Conservation (phyloP, 2,888 invertebrate genomes). For the Neoaliturus tenellus region DNA sequence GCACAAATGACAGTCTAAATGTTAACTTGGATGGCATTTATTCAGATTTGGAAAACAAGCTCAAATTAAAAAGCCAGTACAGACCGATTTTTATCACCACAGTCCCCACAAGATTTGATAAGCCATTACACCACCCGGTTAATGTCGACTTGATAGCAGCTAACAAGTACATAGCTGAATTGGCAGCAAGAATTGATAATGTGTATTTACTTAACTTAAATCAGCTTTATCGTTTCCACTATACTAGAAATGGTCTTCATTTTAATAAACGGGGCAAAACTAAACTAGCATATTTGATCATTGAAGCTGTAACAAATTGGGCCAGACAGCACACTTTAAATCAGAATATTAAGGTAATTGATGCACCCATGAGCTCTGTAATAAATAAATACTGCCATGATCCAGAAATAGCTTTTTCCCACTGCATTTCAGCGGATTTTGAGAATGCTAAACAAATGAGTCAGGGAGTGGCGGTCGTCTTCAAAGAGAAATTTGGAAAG, state of each 20-base stretch:
- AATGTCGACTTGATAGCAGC: background rate
- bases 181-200: background rate
- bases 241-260: background rate
- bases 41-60: background rate
- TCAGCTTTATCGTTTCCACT: background rate
- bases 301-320: background rate
- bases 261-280: slow-evolving; percentile 4
- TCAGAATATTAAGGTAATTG: too few relatives aligned
- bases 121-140: background rate
- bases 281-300: background rate
- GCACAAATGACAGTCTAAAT: background rate
- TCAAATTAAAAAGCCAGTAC: background rate
- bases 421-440: too few relatives aligned
- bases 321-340: too few relatives aligned
- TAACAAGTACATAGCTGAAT: background rate
- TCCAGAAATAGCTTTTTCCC: too few relatives aligned
- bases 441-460: too few relatives aligned
- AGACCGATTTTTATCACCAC: background rate
- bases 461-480: too few relatives aligned
- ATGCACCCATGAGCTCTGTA: too few relatives aligned
- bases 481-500: too few relatives aligned
- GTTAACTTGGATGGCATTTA: background rate
- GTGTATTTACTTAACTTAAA: background rate
- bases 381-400: too few relatives aligned
- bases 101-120: slow-evolving; percentile 1